A percentile compares a stretch with the other conserved stretches of the same genome.
These are phyloP conservation scores for Siniperca chuatsi DNA, from an alignment of 2,113 vertebrate species.

Conservation along the genomic window DNA sequence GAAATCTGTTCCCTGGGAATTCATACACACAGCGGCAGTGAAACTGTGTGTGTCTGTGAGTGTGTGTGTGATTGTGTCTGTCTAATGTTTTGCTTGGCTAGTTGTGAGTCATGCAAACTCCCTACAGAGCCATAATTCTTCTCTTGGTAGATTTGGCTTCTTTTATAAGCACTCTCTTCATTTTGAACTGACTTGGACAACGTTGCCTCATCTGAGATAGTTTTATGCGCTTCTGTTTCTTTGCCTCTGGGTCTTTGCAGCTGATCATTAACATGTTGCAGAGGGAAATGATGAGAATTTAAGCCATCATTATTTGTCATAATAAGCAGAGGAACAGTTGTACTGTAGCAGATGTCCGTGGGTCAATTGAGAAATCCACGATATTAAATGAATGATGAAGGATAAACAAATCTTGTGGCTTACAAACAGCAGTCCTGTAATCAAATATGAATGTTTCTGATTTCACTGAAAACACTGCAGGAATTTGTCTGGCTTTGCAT, in stretches of 20 bases:
- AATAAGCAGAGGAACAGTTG: slow-evolving; percentile 5
- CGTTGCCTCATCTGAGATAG: slow-evolving; percentile 19
- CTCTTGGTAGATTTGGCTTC: slow-evolving; percentile 52
- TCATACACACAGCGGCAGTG: slow-evolving; percentile 10
- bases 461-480: slow-evolving; percentile 26
- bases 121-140: slow-evolving; percentile 48
- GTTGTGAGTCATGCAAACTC: slow-evolving; percentile 53
- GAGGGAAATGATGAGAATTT: slow-evolving; percentile 3
- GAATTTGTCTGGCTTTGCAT: neutral
- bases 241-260: slow-evolving; percentile 18
- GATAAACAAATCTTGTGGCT: slow-evolving; percentile 19
- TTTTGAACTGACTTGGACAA: slow-evolving; percentile 42
- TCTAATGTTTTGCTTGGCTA: slow-evolving; percentile 53
- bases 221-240: slow-evolving; percentile 57
- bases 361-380: neutral
- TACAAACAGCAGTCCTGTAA: slow-evolving; percentile 5
- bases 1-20: slow-evolving; percentile 44
- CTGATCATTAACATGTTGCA: slow-evolving; percentile 40
- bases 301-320: slow-evolving; percentile 28
- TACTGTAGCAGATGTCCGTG: slow-evolving; percentile 22
- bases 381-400: slow-evolving; percentile 17
- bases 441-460: slow-evolving; percentile 30
- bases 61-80: slow-evolving; percentile 20
- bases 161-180: slow-evolving; percentile 30
- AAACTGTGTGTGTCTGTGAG: slow-evolving; percentile 11